Evolutionary conservation across 2,113 vertebrate genomes (phyloP), one percentile per base, ranked within the genome.

Genomic region (Cynoglossus semilaevis): DNA sequence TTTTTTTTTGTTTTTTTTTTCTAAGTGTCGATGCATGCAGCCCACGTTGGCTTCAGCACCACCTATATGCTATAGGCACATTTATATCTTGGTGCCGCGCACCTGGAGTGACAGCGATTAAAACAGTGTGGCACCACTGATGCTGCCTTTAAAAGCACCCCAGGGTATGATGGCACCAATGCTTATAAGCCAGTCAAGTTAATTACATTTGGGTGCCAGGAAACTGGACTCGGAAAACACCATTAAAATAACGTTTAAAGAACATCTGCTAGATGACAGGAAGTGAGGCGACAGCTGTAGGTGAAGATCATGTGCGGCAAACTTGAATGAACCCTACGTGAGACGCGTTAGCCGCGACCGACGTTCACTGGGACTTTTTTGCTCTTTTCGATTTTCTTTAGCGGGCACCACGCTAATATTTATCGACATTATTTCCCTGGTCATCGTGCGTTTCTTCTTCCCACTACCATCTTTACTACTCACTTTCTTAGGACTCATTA

Each of bases 161-260:
- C 3, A 10, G 35, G 50, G 50, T 17, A 13, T 15, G 10, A 15
- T 38, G 11, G 37, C 9, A 17, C 50, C n/a, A n/a, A 17, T 35
- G 36, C 37, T 52, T 52, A 52, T 38, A 16, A 52, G 35, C 50
- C 15, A 15, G 11, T 52, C 50, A 12, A n/a, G 34, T 52, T 37
- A 17, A 52, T 15, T 52, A 15, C 8, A 38, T 17, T 15, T 15
- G 9, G 11, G n/a, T 52, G 34, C n/a, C 50, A 15, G 14, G 22
- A 36, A 37, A 9, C 50, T 16, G 15, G 50, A 37, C 8, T 17
- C 50, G 10, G 15, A 52, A 52, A 52, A 52, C 22, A 29, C 49
- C 49, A 51, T 51, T 45, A 47, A 47, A 47, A 18, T 14, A 41
- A 16, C 43, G 10, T 45, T 8, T 15, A 36, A 51, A 51, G 11